Conservation (phyloP, 2,888 invertebrate genomes). For the Drosophila neotestacea region DNA sequence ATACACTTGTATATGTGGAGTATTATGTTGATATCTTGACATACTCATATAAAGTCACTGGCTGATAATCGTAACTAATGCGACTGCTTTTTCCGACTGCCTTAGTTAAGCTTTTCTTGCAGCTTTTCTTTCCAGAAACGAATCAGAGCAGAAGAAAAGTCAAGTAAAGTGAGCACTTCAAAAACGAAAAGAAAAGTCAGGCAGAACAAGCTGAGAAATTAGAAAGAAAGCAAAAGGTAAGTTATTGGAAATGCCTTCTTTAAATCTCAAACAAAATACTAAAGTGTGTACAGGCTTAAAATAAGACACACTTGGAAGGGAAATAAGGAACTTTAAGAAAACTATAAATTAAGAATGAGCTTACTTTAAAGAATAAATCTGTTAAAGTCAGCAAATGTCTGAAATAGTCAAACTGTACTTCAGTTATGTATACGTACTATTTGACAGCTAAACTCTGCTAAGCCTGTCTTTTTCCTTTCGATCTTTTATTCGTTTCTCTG, state of each 20-base stretch:
- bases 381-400: conserved; percentile 1
- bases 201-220: conserved; percentile 30
- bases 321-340: neutral
- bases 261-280: neutral
- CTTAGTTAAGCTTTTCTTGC: conserved; percentile 57
- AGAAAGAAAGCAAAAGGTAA: conserved; percentile 18
- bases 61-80: conserved; percentile 77
- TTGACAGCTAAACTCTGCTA: neutral
- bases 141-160: conserved; percentile 3
- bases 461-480: neutral
- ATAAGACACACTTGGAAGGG: neutral
- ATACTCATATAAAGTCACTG: conserved; percentile 47
- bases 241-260: neutral
- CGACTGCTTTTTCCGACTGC: conserved; percentile 59
- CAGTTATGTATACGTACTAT: neutral
- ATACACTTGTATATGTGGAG: conserved; percentile 8
- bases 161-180: conserved; percentile 14
- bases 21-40: conserved; percentile 32
- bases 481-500: neutral
- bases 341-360: no score
- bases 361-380: neutral
- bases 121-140: conserved; percentile 31
- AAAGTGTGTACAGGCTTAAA: neutral
- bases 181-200: conserved; percentile 3
- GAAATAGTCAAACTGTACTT: neutral